phyloP scores from a whole-genome alignment of 1,140 invertebrate genomes.

The Dysdera silvatica region DNA sequence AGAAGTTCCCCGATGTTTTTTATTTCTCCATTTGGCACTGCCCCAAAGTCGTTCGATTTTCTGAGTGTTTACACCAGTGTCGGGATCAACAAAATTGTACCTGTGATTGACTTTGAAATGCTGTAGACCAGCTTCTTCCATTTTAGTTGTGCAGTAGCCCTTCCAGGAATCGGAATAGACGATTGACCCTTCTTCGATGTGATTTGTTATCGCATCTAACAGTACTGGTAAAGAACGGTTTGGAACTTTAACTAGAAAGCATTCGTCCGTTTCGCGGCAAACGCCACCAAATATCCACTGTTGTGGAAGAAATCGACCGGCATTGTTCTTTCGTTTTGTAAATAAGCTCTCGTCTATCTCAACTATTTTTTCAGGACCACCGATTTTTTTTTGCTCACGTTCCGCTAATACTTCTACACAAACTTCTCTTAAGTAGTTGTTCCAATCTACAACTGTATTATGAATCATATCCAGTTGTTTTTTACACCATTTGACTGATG shows the following conservation, averaged over 20 bases:
- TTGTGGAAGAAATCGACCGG: background rate
- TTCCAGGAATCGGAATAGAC: conserved; percentile 1
- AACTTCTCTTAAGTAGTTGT: conserved; percentile 10
- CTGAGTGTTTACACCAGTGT: conserved; percentile 13
- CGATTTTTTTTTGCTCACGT: background rate
- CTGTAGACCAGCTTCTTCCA: background rate
- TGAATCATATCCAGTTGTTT: background rate
- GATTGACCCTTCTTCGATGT: no score
- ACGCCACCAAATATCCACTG: background rate
- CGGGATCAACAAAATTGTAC: conserved; percentile 16
- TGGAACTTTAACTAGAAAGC: background rate
- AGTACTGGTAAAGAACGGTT: no score
- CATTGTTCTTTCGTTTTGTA: conserved; percentile 9
- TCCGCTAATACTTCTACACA: background rate
- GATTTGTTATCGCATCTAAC: no score
- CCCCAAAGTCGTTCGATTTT: conserved; percentile 4
- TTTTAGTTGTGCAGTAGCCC: background rate
- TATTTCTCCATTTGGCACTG: conserved; percentile 2
- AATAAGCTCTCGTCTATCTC: conserved; percentile 4
- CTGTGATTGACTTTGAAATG: conserved; percentile 24
- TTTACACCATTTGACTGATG: conserved; percentile 6
- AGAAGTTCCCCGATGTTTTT: background rate
- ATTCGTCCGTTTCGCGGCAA: conserved; percentile 4
- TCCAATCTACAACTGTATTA: conserved; percentile 4
- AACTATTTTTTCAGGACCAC: conserved; percentile 2